phyloP scores from a whole-genome alignment of 2,888 invertebrate genomes.

The Troides oblongomaculatus region DNA sequence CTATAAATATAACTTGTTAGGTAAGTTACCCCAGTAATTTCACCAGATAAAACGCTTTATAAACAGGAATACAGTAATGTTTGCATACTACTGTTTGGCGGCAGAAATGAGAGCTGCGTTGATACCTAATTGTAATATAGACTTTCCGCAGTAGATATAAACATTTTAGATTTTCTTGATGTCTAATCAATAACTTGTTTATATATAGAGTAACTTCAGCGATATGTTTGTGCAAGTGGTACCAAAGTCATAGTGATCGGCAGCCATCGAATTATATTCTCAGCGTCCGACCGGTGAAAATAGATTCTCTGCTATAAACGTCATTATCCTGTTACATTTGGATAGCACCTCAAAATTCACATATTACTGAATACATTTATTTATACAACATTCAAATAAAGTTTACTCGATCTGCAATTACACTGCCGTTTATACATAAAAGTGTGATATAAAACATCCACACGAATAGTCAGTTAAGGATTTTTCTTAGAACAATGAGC shows the following conservation, averaged over 20 bases:
- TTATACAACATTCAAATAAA: constrained; percentile 57
- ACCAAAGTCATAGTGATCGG: constrained; percentile 5
- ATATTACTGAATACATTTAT: constrained; percentile 49
- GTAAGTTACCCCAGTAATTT: too few species aligned
- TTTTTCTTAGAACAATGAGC: constrained; percentile 38
- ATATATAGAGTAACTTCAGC: neutral
- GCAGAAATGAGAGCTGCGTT: too few species aligned
- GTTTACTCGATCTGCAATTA: constrained; percentile 39
- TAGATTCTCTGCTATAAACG: constrained; percentile 51
- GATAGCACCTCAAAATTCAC: constrained; percentile 40
- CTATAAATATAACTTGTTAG: too few species aligned
- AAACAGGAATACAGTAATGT: too few species aligned
- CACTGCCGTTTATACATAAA: neutral
- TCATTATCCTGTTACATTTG: constrained; percentile 54
- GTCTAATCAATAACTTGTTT: neutral
- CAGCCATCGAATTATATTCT: constrained; percentile 39
- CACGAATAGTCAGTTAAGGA: neutral
- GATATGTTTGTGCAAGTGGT: neutral
- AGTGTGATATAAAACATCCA: neutral
- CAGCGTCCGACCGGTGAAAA: constrained; percentile 44
- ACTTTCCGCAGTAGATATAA: too few species aligned
- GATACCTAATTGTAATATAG: too few species aligned
- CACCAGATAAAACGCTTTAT: too few species aligned
- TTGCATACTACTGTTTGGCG: too few species aligned
- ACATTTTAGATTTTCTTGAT: neutral